Evolutionary conservation across 2,797 vertebrate species (phyloP).

Genomic region (Smutsia gigantea): DNA sequence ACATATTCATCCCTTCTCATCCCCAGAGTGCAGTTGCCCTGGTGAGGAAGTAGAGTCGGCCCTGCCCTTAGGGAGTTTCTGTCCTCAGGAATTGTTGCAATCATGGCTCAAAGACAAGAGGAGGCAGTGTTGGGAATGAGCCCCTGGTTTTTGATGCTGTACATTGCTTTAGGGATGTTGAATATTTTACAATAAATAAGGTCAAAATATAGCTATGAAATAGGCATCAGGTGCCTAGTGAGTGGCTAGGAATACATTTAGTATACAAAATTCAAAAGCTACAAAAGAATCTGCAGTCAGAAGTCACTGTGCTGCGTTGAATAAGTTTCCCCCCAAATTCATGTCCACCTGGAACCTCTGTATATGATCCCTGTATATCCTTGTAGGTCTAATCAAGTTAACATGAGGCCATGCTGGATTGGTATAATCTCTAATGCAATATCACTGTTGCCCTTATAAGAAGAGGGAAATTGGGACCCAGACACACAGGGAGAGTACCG

Average conservation of each 20-base stretch:
- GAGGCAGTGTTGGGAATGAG: background rate
- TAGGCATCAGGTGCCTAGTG: background rate
- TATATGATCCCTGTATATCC: background rate
- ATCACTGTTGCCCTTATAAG: background rate
- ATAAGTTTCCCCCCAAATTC: background rate
- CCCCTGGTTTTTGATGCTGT: background rate
- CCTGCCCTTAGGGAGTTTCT: background rate
- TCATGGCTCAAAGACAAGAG: background rate
- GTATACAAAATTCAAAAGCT: background rate
- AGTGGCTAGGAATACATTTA: background rate
- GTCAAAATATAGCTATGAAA: background rate
- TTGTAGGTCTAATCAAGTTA: background rate
- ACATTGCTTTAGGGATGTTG: background rate
- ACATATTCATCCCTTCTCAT: background rate
- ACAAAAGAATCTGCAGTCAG: background rate
- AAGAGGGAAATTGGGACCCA: background rate
- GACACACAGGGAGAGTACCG: background rate
- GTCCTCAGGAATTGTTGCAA: background rate
- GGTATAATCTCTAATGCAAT: background rate
- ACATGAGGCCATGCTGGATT: background rate
- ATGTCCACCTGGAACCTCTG: background rate
- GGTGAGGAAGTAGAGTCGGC: background rate
- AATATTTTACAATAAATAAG: background rate
- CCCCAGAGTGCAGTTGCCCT: background rate
- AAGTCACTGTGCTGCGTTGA: background rate